Percentiles rank a stretch among this genome's conserved stretches.
phyloP scores from a whole-genome alignment of 2,888 invertebrate genomes.

The Smittia sp. region DNA sequence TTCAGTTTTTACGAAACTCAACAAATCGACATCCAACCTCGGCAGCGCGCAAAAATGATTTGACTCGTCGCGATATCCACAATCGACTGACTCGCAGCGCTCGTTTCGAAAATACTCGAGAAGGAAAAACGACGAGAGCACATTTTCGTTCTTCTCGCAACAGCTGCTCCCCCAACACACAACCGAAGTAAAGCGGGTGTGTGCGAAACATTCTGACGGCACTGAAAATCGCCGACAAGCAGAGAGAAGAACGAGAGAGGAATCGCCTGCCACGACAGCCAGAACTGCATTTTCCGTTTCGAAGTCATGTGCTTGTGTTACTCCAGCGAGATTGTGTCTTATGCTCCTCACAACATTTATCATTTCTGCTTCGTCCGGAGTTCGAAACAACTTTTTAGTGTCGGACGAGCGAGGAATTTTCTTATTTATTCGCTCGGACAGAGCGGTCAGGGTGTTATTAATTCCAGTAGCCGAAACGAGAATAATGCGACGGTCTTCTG shows the following conservation, averaged over 20 bases:
- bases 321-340: neutral
- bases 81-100: neutral
- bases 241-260: neutral
- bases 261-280: neutral
- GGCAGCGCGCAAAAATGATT: conserved; percentile 37
- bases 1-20: neutral
- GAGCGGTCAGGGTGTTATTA: conserved; percentile 8
- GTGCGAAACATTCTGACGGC: neutral
- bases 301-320: neutral
- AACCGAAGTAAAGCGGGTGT: neutral
- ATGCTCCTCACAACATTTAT: neutral
- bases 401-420: too few species aligned
- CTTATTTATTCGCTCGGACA: neutral
- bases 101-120: conserved; percentile 35
- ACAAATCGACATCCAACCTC: conserved; percentile 18
- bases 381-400: too few species aligned
- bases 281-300: neutral
- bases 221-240: neutral
- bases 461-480: conserved; percentile 15
- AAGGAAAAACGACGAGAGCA: neutral
- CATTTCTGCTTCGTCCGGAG: too few species aligned
- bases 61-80: conserved; percentile 35
- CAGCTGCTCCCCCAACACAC: conserved; percentile 4
- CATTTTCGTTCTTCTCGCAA: conserved; percentile 17
- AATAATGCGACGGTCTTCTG: neutral